phyloP scores from a whole-genome alignment of 2,888 invertebrate species.

The Torymus texanus region DNA sequence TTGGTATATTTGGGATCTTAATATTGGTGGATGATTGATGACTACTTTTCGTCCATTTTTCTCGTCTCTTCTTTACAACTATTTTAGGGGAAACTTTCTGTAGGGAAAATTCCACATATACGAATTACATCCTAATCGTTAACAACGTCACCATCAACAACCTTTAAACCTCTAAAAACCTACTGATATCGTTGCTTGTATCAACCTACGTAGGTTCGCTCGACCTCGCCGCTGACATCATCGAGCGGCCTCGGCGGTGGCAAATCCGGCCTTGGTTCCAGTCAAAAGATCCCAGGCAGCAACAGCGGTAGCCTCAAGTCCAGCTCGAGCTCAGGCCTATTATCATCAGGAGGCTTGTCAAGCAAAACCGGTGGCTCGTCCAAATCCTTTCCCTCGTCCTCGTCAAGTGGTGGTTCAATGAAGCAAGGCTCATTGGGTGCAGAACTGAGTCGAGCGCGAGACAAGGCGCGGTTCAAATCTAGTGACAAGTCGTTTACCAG shows the following conservation, averaged over 20 bases:
- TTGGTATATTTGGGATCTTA: no score
- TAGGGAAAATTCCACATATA: no score
- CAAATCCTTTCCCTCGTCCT: conserved; percentile 66
- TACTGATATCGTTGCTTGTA: no score
- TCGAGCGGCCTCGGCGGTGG: conserved; percentile 61
- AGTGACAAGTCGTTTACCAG: conserved; percentile 81
- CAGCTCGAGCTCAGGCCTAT: conserved; percentile 67
- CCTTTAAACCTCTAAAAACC: no score
- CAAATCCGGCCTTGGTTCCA: conserved; percentile 65
- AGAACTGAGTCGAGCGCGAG: conserved; percentile 80
- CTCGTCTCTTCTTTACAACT: no score
- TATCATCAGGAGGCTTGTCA: conserved; percentile 60
- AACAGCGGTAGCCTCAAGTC: conserved; percentile 64
- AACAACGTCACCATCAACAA: no score
- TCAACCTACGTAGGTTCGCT: conserved; percentile 60
- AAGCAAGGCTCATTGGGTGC: conserved; percentile 76
- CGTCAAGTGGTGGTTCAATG: conserved; percentile 80
- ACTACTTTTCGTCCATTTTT: no score
- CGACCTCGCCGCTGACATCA: conserved; percentile 60
- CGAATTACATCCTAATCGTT: no score
- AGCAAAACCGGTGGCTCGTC: conserved; percentile 60
- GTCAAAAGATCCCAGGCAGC: conserved; percentile 64
- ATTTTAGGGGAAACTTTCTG: no score
- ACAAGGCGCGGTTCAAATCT: conserved; percentile 79
- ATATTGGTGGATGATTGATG: no score